Conservation (phyloP, 2,797 vertebrate species). For the Liparis tanakae region DNA sequence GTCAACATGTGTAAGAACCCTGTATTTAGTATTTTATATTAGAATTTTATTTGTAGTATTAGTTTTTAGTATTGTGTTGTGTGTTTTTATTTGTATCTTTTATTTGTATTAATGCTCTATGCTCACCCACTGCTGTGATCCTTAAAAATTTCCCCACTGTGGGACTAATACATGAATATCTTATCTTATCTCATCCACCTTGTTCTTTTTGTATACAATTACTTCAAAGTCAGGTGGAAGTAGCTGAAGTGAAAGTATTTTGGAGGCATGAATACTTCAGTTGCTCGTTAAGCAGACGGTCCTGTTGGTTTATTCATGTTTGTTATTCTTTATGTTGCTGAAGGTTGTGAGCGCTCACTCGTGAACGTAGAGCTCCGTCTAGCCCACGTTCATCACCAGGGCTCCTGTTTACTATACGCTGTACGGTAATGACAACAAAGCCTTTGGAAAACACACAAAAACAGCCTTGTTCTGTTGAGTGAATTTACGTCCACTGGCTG, state of each 20-base stretch:
- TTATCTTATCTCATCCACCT: no score
- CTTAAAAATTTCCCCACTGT: no score
- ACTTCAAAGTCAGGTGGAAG: conserved; percentile 3
- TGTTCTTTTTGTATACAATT: conserved; percentile 9
- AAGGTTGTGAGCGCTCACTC: conserved; percentile 34
- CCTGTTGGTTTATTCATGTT: conserved; percentile 72
- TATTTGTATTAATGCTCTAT: no score
- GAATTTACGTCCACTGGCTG: conserved; percentile 6
- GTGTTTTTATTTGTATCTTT: no score
- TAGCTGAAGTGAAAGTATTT: conserved; percentile 42
- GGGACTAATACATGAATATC: no score
- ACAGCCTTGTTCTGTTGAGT: neutral
- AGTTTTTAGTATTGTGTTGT: no score
- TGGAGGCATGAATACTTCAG: conserved; percentile 61
- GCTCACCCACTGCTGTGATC: no score
- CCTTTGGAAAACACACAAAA: neutral
- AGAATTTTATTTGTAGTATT: no score
- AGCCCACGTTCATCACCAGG: conserved; percentile 30
- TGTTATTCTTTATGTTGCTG: conserved; percentile 50
- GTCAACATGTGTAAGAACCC: no score
- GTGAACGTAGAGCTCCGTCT: conserved; percentile 26
- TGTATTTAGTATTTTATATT: no score
- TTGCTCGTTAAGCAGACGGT: conserved; percentile 28
- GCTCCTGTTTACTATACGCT: conserved; percentile 12
- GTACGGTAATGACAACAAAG: conserved; percentile 24